Evolutionary conservation across 2,797 vertebrate species (phyloP).

Genomic region (Catamblyrhynchus diadema): DNA sequence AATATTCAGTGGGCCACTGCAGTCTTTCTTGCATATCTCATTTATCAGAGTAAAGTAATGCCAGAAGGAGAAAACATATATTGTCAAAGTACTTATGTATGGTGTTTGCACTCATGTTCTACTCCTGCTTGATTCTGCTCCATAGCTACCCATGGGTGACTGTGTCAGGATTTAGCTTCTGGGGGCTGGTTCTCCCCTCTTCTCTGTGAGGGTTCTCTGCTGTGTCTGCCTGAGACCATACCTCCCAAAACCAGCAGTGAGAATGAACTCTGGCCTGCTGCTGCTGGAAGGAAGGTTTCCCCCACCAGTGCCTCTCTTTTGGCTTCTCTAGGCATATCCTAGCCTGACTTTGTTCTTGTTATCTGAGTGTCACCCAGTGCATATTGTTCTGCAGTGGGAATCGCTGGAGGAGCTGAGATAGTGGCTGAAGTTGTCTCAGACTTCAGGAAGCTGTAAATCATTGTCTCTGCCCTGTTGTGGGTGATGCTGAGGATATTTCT

Average conservation of each 20-base stretch:
- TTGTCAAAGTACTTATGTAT: not conserved
- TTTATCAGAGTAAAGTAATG: not conserved
- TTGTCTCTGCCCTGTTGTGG: not conserved
- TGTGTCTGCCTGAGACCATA: not conserved
- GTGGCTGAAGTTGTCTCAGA: rapidly evolving
- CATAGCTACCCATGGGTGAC: rapidly evolving
- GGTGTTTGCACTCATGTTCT: not conserved
- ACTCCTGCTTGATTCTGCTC: not conserved
- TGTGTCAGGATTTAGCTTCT: not conserved
- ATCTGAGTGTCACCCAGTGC: not conserved
- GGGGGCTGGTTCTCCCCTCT: not conserved
- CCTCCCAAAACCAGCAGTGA: not conserved
- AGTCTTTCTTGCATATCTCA: not conserved
- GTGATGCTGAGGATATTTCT: not conserved
- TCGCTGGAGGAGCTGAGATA: rapidly evolving
- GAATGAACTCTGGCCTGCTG: not conserved
- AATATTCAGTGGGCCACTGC: not conserved
- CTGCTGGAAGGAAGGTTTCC: not conserved
- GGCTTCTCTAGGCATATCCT: not conserved
- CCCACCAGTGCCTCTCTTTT: rapidly evolving
- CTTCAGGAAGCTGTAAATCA: not conserved
- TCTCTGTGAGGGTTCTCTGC: not conserved
- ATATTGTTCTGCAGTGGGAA: not conserved
- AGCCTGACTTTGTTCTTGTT: not conserved
- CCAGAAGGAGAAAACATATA: not conserved